Conservation (phyloP, 2,797 vertebrate species). For the Erethizon dorsatum region DNA sequence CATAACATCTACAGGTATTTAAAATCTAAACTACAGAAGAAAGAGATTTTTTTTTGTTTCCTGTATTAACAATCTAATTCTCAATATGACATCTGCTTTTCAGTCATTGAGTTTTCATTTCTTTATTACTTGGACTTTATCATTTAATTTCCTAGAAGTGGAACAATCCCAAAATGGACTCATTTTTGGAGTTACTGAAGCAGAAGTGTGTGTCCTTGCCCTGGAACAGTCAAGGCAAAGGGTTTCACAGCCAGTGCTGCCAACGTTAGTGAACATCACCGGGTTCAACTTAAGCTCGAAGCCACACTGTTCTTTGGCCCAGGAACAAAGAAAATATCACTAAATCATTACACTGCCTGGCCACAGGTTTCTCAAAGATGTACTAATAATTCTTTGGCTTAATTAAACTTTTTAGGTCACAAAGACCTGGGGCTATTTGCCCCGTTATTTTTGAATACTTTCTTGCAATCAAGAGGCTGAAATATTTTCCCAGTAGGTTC, state of each 20-base stretch:
- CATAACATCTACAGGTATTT: background rate
- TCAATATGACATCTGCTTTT: background rate
- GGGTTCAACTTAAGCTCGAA: background rate
- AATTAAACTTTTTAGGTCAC: conserved; percentile 72
- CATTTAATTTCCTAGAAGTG: conserved; percentile 15
- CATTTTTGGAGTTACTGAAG: background rate
- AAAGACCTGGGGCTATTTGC: conserved; percentile 77
- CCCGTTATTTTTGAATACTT: conserved; percentile 73
- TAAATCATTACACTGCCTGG: conserved; percentile 60
- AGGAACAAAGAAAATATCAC: background rate
- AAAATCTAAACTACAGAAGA: background rate
- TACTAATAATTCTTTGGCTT: conserved; percentile 73
- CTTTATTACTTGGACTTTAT: conserved; percentile 17
- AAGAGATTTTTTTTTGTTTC: background rate
- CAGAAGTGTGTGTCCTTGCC: background rate
- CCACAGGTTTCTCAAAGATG: conserved; percentile 62
- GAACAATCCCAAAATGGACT: background rate
- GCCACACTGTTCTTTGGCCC: conserved; percentile 42
- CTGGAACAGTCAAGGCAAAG: background rate
- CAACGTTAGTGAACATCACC: background rate
- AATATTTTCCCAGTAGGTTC: conserved; percentile 69
- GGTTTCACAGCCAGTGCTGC: background rate
- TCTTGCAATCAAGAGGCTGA: conserved; percentile 66
- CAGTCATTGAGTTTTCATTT: background rate
- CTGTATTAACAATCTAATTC: background rate